Evolutionary conservation across 35 echinoderm and acorn worm genomes (phyloP).

Genomic region (Ophiothrix spiculata): DNA sequence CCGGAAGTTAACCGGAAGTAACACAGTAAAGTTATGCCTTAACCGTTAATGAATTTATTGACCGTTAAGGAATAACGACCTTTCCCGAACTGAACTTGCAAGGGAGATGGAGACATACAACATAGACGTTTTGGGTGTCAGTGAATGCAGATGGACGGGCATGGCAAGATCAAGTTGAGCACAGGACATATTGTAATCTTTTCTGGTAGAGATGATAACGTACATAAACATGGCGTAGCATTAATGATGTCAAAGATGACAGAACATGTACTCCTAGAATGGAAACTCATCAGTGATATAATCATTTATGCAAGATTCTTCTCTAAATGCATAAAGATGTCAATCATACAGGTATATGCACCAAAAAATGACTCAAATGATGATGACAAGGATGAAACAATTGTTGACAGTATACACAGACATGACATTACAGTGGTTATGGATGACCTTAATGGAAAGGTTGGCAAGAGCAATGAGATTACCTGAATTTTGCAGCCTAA

Average conservation of each 20-base stretch:
- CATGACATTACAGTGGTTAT: not conserved
- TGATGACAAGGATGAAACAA: not conserved
- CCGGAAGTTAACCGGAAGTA: too few species aligned
- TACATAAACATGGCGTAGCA: not conserved
- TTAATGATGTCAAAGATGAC: too few species aligned
- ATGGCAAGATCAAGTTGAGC: not conserved
- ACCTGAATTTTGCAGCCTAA: constrained; percentile 39
- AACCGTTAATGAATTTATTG: too few species aligned
- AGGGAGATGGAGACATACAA: not conserved
- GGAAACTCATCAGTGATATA: too few species aligned
- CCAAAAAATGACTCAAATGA: not conserved
- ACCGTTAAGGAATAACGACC: too few species aligned
- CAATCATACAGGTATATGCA: not conserved
- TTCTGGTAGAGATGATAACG: not conserved
- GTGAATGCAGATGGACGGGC: not conserved
- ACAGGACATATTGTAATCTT: not conserved
- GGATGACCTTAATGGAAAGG: not conserved
- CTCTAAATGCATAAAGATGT: not conserved
- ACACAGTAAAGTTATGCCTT: too few species aligned
- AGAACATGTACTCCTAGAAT: too few species aligned
- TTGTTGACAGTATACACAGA: too few species aligned
- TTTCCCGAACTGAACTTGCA: too few species aligned
- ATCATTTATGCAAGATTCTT: too few species aligned
- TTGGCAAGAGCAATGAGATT: not conserved
- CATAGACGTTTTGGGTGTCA: not conserved